phyloP scores from a whole-genome alignment of 2,888 invertebrate genomes.

The Hyalella azteca region DNA sequence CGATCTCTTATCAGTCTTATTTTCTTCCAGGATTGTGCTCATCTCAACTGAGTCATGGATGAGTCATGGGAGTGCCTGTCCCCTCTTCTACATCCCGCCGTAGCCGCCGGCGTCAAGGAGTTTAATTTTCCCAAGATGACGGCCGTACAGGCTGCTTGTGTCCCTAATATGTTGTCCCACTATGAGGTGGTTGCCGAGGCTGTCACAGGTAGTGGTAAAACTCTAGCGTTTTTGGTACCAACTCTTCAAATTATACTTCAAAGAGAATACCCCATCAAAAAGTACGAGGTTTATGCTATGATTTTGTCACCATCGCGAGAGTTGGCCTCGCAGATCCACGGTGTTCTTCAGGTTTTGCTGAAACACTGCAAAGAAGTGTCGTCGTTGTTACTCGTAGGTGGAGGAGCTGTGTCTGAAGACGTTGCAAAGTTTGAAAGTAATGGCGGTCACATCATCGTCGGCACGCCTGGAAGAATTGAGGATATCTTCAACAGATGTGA shows the following conservation, averaged over 20 bases:
- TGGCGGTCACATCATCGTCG: constrained; percentile 86
- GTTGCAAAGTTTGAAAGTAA: constrained; percentile 71
- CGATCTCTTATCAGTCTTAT: too few species aligned
- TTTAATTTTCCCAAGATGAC: constrained; percentile 65
- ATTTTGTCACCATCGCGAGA: constrained; percentile 96
- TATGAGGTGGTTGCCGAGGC: constrained; percentile 99
- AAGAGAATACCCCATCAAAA: constrained; percentile 71
- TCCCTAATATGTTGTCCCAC: constrained; percentile 83
- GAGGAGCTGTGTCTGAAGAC: constrained; percentile 79
- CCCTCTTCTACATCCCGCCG: constrained; percentile 38
- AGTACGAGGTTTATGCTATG: constrained; percentile 82
- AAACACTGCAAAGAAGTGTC: constrained; percentile 61
- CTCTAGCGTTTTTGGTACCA: constrained; percentile 93
- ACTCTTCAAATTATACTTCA: constrained; percentile 79
- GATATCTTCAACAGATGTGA: constrained; percentile 72
- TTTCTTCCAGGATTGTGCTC: neutral
- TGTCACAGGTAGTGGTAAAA: constrained; percentile 98
- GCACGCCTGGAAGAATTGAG: constrained; percentile 92
- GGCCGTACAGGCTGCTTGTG: constrained; percentile 78
- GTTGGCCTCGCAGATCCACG: constrained; percentile 83
- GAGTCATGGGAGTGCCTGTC: constrained; percentile 47
- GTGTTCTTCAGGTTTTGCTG: constrained; percentile 56
- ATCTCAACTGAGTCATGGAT: constrained; percentile 42
- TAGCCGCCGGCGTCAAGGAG: constrained; percentile 43
- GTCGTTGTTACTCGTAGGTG: constrained; percentile 72